Conservation (phyloP, 2,888 invertebrate genomes). For the Lycophotia porphyrea region DNA sequence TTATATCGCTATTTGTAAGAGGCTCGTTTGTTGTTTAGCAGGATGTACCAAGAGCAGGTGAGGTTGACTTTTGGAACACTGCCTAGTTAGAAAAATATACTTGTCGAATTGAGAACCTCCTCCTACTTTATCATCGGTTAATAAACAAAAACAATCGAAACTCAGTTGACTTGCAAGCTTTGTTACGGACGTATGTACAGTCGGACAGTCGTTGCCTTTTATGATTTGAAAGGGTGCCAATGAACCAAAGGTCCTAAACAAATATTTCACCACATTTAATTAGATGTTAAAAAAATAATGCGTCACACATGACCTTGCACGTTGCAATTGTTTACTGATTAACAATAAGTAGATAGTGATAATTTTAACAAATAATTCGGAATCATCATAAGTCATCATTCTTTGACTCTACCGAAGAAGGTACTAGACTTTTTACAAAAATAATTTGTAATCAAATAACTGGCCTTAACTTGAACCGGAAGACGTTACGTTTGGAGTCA, state of each 20-base stretch:
- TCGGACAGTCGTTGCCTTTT: neutral
- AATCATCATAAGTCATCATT: constrained; percentile 24
- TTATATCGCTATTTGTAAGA: neutral
- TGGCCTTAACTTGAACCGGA: neutral
- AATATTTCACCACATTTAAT: constrained; percentile 23
- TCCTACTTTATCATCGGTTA: too few species aligned
- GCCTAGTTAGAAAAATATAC: too few species aligned
- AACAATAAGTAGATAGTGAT: constrained; percentile 44
- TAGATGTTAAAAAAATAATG: constrained; percentile 5
- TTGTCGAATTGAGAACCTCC: too few species aligned
- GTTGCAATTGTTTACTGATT: constrained; percentile 47
- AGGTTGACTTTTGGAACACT: neutral
- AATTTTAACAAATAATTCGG: constrained; percentile 8
- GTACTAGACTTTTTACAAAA: neutral
- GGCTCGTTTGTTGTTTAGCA: neutral
- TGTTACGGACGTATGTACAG: neutral
- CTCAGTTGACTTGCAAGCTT: neutral
- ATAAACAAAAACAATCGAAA: neutral
- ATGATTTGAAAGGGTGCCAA: neutral
- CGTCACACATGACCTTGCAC: constrained; percentile 33
- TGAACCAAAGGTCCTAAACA: neutral
- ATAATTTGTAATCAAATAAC: neutral
- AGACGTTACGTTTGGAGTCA: neutral
- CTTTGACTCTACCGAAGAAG: constrained; percentile 35
- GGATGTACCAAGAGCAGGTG: neutral